Conservation (phyloP, 2,888 invertebrate genomes). For the Cephalotes varians region DNA sequence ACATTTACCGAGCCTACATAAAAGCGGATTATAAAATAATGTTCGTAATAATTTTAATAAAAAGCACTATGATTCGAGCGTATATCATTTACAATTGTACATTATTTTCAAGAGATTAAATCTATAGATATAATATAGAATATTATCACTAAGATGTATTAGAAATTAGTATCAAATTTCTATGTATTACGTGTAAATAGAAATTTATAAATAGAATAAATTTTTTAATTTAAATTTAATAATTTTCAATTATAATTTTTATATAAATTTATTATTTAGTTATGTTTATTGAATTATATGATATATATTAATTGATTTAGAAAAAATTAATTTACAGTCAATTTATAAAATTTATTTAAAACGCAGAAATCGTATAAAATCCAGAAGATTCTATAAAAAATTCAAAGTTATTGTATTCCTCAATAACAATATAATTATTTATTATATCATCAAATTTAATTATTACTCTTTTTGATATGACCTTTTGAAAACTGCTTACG, state of each 20-base stretch:
- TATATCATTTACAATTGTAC: not conserved
- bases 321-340: not conserved
- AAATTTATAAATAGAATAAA: not conserved
- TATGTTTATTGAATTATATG: not conserved
- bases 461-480: not conserved
- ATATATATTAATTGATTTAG: not conserved
- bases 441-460: not conserved
- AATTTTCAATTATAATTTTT: not conserved
- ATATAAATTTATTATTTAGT: not conserved
- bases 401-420: not conserved
- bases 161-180: not conserved
- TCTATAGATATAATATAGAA: not conserved
- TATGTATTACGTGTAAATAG: not conserved
- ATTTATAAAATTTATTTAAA: not conserved
- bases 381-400: not conserved
- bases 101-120: not conserved
- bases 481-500: not conserved
- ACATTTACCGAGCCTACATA: not conserved
- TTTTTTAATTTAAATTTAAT: not conserved
- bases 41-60: not conserved
- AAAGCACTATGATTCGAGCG: not conserved
- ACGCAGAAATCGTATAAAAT: not conserved
- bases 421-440: not conserved
- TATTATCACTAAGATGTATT: not conserved
- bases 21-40: slow-evolving; percentile 18